Percentiles rank a stretch among this genome's conserved stretches.
phyloP scores from a whole-genome alignment of 2,888 invertebrate species.

The Lycia hirtaria region DNA sequence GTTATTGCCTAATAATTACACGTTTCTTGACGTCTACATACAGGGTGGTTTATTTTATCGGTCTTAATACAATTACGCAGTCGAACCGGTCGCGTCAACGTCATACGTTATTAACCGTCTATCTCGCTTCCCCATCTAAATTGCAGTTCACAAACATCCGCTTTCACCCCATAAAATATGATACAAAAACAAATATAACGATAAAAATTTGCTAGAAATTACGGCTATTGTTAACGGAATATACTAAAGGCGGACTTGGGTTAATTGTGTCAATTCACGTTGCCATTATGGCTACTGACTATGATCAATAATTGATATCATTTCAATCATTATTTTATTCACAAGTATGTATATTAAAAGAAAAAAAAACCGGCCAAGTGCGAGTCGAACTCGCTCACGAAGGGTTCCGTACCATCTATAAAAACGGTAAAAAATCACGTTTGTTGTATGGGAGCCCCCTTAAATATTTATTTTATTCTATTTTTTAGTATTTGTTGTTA shows the following conservation, averaged over 20 bases:
- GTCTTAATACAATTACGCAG: constrained; percentile 29
- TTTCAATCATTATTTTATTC: not conserved
- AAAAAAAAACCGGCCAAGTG: too few relatives aligned
- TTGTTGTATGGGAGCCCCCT: too few relatives aligned
- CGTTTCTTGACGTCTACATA: not conserved
- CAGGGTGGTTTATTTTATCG: constrained; percentile 10
- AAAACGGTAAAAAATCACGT: too few relatives aligned
- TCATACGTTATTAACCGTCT: constrained; percentile 72
- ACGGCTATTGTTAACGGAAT: constrained; percentile 15
- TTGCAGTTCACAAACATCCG: constrained; percentile 79
- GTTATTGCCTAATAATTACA: constrained; percentile 12
- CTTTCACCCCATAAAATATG: constrained; percentile 60
- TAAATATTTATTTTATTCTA: too few relatives aligned
- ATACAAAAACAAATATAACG: constrained; percentile 47
- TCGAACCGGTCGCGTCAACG: constrained; percentile 31
- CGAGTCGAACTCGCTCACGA: too few relatives aligned
- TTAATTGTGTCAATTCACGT: not conserved
- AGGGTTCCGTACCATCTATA: too few relatives aligned
- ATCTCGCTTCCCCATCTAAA: constrained; percentile 76
- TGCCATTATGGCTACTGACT: not conserved
- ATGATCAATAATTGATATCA: not conserved
- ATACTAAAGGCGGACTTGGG: not conserved
- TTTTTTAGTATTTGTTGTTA: too few relatives aligned
- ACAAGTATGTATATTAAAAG: too few relatives aligned
- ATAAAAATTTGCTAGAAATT: constrained; percentile 27